phyloP scores from a whole-genome alignment of 2,888 invertebrate genomes.

The Mesodorylaimus sp. region DNA sequence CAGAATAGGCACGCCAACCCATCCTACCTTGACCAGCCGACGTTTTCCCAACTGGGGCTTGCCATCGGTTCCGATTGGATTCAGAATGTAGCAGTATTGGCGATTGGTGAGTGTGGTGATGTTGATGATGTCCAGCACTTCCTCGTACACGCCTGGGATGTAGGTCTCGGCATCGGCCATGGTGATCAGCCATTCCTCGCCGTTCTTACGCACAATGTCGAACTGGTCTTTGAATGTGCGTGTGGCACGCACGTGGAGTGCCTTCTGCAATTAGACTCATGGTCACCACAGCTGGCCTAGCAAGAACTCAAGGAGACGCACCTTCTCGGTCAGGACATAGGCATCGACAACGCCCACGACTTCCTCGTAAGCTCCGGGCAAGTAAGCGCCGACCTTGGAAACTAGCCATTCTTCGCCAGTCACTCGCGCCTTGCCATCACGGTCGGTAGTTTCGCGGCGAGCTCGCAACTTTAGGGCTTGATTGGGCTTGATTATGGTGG shows the following conservation, averaged over 20 bases:
- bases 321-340: slow-evolving; percentile 38
- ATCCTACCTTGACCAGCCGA: slow-evolving; percentile 33
- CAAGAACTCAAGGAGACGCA: no score
- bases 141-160: slow-evolving; percentile 39
- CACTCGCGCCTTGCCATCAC: slow-evolving; percentile 21
- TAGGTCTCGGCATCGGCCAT: slow-evolving; percentile 36
- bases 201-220: slow-evolving; percentile 33
- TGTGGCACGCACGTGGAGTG: slow-evolving; percentile 35
- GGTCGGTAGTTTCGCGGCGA: slow-evolving; percentile 33
- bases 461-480: slow-evolving; percentile 37
- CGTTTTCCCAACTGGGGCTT: slow-evolving; percentile 36
- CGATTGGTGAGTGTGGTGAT: slow-evolving; percentile 37
- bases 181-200: slow-evolving; percentile 39
- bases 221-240: slow-evolving; percentile 36
- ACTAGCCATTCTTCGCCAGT: slow-evolving; percentile 38
- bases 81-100: slow-evolving; percentile 37
- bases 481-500: slow-evolving; percentile 35
- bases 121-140: slow-evolving; percentile 32
- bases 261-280: slow-evolving; percentile 28
- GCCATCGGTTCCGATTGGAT: slow-evolving; percentile 30
- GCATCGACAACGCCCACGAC: slow-evolving; percentile 36
- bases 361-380: slow-evolving; percentile 39
- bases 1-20: background rate
- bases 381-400: slow-evolving; percentile 35
- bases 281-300: no score